A percentile compares a stretch with the other conserved stretches of the same genome.
These are phyloP conservation scores for Nasonia giraulti DNA, from an alignment of 1,140 invertebrate species.

Conservation along the genomic window DNA sequence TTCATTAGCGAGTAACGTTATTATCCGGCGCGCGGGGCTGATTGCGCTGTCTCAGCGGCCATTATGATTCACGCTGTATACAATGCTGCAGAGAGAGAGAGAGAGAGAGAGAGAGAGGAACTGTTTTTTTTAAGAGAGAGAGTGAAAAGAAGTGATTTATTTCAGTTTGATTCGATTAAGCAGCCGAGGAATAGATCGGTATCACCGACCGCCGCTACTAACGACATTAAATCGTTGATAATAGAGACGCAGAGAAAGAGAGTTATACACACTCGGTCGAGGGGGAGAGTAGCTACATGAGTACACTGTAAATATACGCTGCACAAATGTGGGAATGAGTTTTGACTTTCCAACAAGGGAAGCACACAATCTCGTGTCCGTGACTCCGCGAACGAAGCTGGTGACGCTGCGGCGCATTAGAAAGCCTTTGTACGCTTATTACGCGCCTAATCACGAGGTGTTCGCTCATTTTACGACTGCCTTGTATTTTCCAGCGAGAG, in stretches of 20 bases:
- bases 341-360: neutral
- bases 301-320: neutral
- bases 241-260: neutral
- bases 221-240: constrained; percentile 28
- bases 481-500: neutral
- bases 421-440: constrained; percentile 39
- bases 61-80: neutral
- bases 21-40: neutral
- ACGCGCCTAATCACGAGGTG: neutral
- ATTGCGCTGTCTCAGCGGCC: too few relatives aligned
- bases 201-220: neutral
- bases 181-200: neutral
- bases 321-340: constrained; percentile 19
- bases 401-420: neutral
- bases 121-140: neutral
- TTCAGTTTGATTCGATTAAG: constrained; percentile 4
- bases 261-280: neutral
- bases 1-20: constrained; percentile 12
- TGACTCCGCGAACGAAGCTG: neutral
- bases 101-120: neutral
- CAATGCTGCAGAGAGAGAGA: neutral
- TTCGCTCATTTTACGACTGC: neutral
- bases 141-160: constrained; percentile 1
- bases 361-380: neutral
- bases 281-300: neutral